These are phyloP conservation scores for Phrynocephalus vlangalii DNA, from an alignment of 2,797 vertebrate species.

Conservation along the genomic window DNA sequence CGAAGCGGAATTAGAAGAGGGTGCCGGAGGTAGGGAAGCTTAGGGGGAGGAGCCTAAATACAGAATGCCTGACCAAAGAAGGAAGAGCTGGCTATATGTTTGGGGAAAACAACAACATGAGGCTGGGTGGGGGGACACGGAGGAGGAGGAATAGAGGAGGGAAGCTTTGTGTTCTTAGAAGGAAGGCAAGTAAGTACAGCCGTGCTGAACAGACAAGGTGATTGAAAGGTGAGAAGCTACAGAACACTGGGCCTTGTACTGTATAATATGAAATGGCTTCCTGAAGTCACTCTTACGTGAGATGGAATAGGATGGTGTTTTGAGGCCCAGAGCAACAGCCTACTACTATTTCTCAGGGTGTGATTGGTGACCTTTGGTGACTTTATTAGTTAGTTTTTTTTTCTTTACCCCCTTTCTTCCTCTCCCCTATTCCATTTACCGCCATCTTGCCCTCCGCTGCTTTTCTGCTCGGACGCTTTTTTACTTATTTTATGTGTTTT, in stretches of 20 bases:
- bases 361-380: no score
- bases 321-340: not conserved
- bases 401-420: no score
- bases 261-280: not conserved
- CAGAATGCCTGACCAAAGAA: not conserved
- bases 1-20: not conserved
- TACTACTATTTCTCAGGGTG: no score
- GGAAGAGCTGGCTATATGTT: not conserved
- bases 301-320: not conserved
- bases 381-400: no score
- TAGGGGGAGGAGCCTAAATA: not conserved
- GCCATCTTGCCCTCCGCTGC: no score
- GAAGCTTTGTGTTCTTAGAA: not conserved
- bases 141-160: not conserved
- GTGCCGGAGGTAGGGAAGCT: not conserved
- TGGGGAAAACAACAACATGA: not conserved
- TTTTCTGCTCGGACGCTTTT: no score
- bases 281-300: not conserved
- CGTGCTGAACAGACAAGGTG: not conserved
- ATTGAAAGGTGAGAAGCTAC: not conserved
- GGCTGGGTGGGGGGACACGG: not conserved
- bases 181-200: not conserved
- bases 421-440: no score
- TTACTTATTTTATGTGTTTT: no score
- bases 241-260: no score